phyloP scores from a whole-genome alignment of 2,797 vertebrate genomes.

The Ptychobarbus kaznakovi region DNA sequence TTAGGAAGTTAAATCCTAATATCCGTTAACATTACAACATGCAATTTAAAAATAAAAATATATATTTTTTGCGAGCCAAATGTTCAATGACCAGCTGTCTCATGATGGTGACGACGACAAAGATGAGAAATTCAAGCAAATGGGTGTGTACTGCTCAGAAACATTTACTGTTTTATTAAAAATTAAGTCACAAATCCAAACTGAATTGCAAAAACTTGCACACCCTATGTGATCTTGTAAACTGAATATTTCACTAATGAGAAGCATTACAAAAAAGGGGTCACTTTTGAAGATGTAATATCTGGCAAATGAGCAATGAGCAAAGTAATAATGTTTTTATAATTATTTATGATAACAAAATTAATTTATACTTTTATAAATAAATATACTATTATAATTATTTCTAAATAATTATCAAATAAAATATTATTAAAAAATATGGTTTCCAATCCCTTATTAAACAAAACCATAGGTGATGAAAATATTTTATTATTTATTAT shows the following conservation, averaged over 20 bases:
- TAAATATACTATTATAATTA: background rate
- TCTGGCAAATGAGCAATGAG: background rate
- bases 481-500: background rate
- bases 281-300: background rate
- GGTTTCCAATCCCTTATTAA: background rate
- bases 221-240: background rate
- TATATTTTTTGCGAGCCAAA: background rate
- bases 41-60: slow-evolving; percentile 2
- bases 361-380: background rate
- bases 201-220: slow-evolving; percentile 22
- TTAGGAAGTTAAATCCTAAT: slow-evolving; percentile 14
- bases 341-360: background rate
- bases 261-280: background rate
- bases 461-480: background rate
- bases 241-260: background rate
- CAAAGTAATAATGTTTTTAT: background rate
- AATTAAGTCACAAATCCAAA: slow-evolving; percentile 30
- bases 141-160: background rate
- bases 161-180: slow-evolving; percentile 27
- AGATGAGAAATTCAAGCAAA: slow-evolving; percentile 23
- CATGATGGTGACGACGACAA: background rate
- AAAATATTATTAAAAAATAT: background rate
- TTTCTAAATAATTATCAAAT: background rate
- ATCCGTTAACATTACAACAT: slow-evolving; percentile 13
- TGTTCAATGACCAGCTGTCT: background rate